These are phyloP conservation scores for Magallana nippona DNA, from an alignment of 2,888 invertebrate species.

Conservation along the genomic window DNA sequence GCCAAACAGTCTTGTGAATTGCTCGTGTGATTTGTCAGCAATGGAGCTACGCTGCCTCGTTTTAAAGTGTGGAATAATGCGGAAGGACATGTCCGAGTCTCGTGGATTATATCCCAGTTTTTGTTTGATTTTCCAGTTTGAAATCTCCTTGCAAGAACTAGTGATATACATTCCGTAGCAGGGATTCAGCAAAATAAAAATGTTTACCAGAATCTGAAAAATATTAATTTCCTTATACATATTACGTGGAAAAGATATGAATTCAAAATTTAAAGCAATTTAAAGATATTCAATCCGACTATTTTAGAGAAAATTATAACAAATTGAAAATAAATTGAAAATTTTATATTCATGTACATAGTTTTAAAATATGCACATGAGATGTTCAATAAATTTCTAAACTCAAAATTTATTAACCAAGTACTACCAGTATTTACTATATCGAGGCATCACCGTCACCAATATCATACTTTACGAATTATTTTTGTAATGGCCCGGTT, in stretches of 20 bases:
- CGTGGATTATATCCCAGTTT: neutral
- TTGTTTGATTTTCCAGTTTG: slow-evolving; percentile 26
- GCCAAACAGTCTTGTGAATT: neutral
- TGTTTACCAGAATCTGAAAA: neutral
- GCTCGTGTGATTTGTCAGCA: neutral
- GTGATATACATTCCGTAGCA: neutral
- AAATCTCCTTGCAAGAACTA: neutral
- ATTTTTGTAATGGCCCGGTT: too few relatives aligned
- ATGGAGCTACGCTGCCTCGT: neutral
- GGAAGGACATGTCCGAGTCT: neutral
- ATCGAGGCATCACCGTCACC: too few relatives aligned
- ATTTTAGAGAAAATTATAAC: too few relatives aligned
- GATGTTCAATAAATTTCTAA: too few relatives aligned
- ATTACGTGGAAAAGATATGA: neutral
- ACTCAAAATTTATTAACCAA: too few relatives aligned
- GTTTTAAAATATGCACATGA: too few relatives aligned
- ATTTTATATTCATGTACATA: too few relatives aligned
- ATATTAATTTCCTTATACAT: neutral
- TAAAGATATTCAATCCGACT: too few relatives aligned
- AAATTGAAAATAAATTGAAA: too few relatives aligned
- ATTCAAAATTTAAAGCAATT: neutral
- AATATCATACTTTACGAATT: too few relatives aligned
- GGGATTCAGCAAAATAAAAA: neutral
- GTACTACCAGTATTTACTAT: too few relatives aligned
- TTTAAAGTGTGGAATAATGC: neutral